A percentile compares a stretch with the other conserved stretches of the same genome.
Conservation (phyloP, 2,797 vertebrate species). For the Pyrocephalus nanus region DNA sequence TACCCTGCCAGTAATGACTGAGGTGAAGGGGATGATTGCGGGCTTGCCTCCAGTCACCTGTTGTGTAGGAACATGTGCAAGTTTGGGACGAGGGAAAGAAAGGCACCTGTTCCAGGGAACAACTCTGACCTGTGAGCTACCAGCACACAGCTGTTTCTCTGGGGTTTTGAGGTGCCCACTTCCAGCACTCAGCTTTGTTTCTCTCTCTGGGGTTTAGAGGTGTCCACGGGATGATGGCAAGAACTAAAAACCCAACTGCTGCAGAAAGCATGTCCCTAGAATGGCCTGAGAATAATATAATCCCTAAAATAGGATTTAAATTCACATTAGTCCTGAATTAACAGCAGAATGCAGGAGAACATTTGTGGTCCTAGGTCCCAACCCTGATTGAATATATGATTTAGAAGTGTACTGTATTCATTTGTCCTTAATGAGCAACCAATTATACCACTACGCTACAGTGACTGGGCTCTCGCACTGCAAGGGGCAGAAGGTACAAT, state of each 20-base stretch:
- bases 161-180: too few relatives aligned
- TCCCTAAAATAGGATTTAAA: rapidly evolving
- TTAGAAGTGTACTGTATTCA: too few relatives aligned
- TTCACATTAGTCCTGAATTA: too few relatives aligned
- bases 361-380: too few relatives aligned
- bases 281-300: rapidly evolving
- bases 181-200: rapidly evolving
- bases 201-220: not conserved
- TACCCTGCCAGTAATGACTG: not conserved
- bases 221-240: rapidly evolving
- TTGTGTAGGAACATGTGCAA: not conserved
- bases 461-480: rapidly evolving
- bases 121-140: rapidly evolving
- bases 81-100: not conserved
- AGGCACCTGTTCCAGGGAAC: not conserved
- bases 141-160: rapidly evolving
- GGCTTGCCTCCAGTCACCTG: not conserved
- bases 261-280: rapidly evolving
- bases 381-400: too few relatives aligned
- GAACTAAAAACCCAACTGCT: rapidly evolving
- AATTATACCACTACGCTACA: rapidly evolving
- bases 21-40: rapidly evolving
- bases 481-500: rapidly evolving
- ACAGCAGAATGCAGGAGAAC: too few relatives aligned
- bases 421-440: rapidly evolving